Conservation (phyloP, 1,140 invertebrate species). For the Rhopalosiphum maidis region DNA sequence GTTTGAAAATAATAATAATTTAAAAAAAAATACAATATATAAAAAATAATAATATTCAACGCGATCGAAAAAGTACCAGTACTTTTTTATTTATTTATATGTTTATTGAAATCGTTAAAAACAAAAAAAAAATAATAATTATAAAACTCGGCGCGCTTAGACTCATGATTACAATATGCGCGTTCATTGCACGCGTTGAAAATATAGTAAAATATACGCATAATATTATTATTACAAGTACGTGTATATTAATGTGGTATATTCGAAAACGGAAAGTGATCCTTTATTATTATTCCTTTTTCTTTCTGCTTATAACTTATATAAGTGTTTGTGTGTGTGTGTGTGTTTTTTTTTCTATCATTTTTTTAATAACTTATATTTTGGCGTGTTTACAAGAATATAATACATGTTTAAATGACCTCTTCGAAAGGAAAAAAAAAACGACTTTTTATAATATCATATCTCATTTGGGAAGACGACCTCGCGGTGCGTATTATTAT, state of each 20-base stretch:
- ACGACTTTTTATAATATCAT: not conserved
- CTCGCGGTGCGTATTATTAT: not conserved
- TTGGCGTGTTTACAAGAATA: not conserved
- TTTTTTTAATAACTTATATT: not conserved
- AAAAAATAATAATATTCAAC: not conserved
- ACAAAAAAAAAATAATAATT: not conserved
- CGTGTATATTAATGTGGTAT: not conserved
- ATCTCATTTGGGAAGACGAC: not conserved
- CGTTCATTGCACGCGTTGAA: not conserved
- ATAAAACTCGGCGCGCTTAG: not conserved
- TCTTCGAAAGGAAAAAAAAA: not conserved
- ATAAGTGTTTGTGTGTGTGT: not conserved
- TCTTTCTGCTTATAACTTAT: not conserved
- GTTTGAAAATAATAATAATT: conserved; percentile 47
- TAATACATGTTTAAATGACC: not conserved
- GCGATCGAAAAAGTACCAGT: not conserved
- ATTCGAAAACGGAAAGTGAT: conserved; percentile 4
- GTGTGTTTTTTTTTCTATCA: not conserved
- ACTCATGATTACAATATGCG: not conserved
- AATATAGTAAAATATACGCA: not conserved
- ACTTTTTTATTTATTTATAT: not conserved
- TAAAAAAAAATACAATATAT: conserved; percentile 1
- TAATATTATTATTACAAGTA: not conserved
- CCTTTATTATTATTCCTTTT: not conserved
- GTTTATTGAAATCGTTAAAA: not conserved